phyloP scores from a whole-genome alignment of 2,888 invertebrate species.

The Cataglyphis livida region DNA sequence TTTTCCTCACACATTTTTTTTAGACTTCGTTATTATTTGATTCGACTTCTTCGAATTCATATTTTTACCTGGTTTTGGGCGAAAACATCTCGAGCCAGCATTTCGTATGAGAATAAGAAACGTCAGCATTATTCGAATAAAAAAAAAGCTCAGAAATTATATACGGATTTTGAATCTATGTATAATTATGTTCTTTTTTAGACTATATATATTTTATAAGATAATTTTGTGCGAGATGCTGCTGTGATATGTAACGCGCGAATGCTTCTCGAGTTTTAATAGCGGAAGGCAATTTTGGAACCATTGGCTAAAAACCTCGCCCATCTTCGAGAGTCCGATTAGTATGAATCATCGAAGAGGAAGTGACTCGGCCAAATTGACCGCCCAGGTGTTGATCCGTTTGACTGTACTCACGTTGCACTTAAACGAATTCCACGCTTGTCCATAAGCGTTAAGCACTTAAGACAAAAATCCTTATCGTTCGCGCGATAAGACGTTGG shows the following conservation, averaged over 20 bases:
- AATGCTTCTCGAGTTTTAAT: not conserved
- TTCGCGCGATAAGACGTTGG: constrained; percentile 57
- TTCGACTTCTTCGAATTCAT: not conserved
- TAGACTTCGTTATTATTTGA: not conserved
- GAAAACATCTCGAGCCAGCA: not conserved
- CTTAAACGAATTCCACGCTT: constrained; percentile 59
- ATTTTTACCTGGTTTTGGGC: not conserved
- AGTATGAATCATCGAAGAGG: constrained; percentile 67
- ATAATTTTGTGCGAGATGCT: not conserved
- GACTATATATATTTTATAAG: not conserved
- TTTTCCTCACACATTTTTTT: not conserved
- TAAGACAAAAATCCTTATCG: constrained; percentile 56
- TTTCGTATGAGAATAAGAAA: not conserved
- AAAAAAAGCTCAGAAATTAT: not conserved
- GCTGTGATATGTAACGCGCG: not conserved
- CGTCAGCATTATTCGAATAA: not conserved
- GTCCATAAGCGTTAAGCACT: constrained; percentile 11
- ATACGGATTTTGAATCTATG: not conserved
- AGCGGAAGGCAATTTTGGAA: not conserved
- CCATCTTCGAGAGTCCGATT: constrained; percentile 33
- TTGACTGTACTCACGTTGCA: constrained; percentile 66
- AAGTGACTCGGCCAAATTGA: constrained; percentile 62
- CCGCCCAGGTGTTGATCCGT: constrained; percentile 66
- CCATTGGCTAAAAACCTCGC: constrained; percentile 18
- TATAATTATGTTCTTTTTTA: not conserved